Base-by-base conservation (phyloP, 2,888 invertebrate species). In the Nemurella pictetii region DNA sequence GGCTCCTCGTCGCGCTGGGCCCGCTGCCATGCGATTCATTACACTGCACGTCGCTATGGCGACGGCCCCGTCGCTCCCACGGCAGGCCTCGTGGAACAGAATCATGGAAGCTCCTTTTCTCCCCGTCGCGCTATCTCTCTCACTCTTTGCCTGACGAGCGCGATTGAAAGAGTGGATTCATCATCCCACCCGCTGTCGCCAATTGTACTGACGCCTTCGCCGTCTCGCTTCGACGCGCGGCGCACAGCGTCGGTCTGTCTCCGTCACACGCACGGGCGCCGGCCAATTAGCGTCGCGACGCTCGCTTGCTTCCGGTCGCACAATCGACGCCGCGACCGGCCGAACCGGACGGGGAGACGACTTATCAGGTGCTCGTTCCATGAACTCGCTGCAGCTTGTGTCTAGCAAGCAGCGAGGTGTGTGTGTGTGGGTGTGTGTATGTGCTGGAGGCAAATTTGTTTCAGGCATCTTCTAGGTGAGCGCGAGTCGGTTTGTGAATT, bases 21-120 rank as follows among this genome's bases (percentile, higher is more conserved):
- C 82, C 77, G 25, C 28, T 85, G 85, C 85, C 85, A 85, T 55
- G 15, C 55, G 78, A 29, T 85, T 85, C 83, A 83, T 85, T 85
- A 85, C 83, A 82, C 83, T 36, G 20, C 82, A 36, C 83, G 29
- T 27, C 77, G 30, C 36, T 72, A 36, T 77, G 3, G 25, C 74
- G 73, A 15, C 5, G 35, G 7, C 28, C 28, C 84, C 27, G 7
- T 72, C 55, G 55, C 73, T 7, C 80, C 28, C 15, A 12, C 35
- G 7, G 0, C 28, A 3, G 9, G 12, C 28, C 27, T 29, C 80
- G 15, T 72, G 9, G n/a, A n/a, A n/a, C n/a, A n/a, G n/a, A n/a
- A n/a, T n/a, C n/a, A n/a, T n/a, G n/a, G n/a, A n/a, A n/a, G n/a
- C 27, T 0, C 30, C 15, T 55, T n/a, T 29, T 28, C 78, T 78